phyloP scores from a whole-genome alignment of 2,113 vertebrate species.

The Amphiprion percula region DNA sequence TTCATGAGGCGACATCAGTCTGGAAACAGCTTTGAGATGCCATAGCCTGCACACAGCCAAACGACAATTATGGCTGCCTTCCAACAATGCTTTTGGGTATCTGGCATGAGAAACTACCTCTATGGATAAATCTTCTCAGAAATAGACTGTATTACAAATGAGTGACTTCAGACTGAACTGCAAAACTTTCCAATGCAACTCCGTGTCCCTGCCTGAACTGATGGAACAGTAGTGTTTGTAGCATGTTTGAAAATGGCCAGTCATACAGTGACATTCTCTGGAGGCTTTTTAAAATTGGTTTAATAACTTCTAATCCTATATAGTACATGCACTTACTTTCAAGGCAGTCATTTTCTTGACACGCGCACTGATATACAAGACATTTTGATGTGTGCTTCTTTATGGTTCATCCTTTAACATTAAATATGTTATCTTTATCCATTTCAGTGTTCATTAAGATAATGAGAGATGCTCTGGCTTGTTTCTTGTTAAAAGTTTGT shows the following conservation, averaged over 20 bases:
- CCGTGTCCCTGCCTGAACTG: conserved; percentile 70
- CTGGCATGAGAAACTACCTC: conserved; percentile 82
- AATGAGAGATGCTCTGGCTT: conserved; percentile 45
- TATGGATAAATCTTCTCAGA: conserved; percentile 76
- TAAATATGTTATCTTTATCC: conserved; percentile 20
- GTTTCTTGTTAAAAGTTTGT: conserved; percentile 52
- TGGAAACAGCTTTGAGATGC: conserved; percentile 76
- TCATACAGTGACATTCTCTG: background rate
- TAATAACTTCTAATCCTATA: conserved; percentile 24
- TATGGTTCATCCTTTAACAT: conserved; percentile 27
- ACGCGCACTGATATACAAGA: conserved; percentile 4
- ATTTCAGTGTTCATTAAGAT: conserved; percentile 55
- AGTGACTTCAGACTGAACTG: conserved; percentile 73
- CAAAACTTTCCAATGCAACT: conserved; percentile 70
- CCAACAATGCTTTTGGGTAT: conserved; percentile 90
- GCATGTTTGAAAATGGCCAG: conserved; percentile 2
- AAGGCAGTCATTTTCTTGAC: conserved; percentile 33
- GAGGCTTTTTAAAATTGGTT: background rate
- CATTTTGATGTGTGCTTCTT: conserved; percentile 8
- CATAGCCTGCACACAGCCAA: conserved; percentile 66
- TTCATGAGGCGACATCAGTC: conserved; percentile 79
- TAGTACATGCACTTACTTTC: background rate
- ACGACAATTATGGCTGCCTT: conserved; percentile 75
- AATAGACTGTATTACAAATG: conserved; percentile 71
- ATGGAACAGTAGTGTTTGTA: background rate